Evolutionary conservation across 1,140 invertebrate genomes (phyloP), one percentile per base, ranked within the genome.

Genomic region (Drosophila virilis): DNA sequence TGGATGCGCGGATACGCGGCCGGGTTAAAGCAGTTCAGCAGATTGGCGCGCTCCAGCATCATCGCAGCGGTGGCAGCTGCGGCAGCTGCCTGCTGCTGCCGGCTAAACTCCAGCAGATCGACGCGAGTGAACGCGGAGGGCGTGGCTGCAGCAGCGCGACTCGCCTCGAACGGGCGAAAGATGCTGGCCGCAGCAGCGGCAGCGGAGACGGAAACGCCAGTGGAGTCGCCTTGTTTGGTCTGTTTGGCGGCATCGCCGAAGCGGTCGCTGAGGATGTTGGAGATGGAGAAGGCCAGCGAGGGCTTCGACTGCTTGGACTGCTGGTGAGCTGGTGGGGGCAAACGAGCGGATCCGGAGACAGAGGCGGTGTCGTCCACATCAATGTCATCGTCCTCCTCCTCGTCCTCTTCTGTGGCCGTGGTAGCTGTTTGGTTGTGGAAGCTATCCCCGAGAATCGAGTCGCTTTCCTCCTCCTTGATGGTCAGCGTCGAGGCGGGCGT

Each of bases 1-100:
- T 92, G 92, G n/a, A 92, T 92, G 45, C 90, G 70, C 9, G 91
- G 92, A 79, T 92, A 92, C 9, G 91, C 86, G 6, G 89, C 91
- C 13, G 91, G 91, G 59, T 92, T 92, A 62, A 92, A 92, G 65
- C 91, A 92, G 55, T 92, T 92, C 0, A 92, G 74, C 32, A 92
- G 91, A 64, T 92, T 92, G 32, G 91, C 91, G 8, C 91, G 86
- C 64, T 92, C 91, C 43, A 92, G 54, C 91, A 92, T 92, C 91
- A 92, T 92, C 15, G 91, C 91, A 0, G 90, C 91, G 0, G 91
- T 91, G 52, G 91, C 89, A 0, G 88, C 91, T 0, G 91, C 91
- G 0, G 91, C 91, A 2, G 89, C 89, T 0, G 89, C 85, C 50
- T 92, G 91, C 55, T 91, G 91, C 45, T 91, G 86, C 4, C 91